Evolutionary conservation across 2,113 vertebrate genomes (phyloP).

Genomic region (Cryptoleucopteryx plumbea): DNA sequence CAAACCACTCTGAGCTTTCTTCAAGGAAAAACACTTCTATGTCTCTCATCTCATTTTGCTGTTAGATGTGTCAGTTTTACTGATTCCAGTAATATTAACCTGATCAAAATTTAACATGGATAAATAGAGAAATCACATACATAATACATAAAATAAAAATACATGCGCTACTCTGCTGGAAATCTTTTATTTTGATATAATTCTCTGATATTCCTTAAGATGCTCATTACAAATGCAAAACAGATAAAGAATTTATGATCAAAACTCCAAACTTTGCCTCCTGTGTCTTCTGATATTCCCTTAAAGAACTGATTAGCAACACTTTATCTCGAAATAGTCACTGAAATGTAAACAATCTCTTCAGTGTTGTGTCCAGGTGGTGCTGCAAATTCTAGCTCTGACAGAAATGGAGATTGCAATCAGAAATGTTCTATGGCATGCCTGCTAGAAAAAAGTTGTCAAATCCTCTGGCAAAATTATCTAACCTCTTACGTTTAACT

Average conservation of each 20-base stretch:
- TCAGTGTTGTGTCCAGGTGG: background rate
- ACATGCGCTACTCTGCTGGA: background rate
- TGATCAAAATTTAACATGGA: conserved; percentile 45
- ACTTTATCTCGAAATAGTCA: background rate
- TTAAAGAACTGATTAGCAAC: background rate
- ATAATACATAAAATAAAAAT: conserved; percentile 48
- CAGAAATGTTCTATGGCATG: background rate
- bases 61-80: background rate
- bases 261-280: background rate
- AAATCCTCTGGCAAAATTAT: background rate
- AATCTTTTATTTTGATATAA: background rate
- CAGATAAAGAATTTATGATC: conserved; percentile 19
- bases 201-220: conserved; percentile 17
- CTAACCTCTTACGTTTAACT: background rate
- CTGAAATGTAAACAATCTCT: background rate
- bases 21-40: background rate
- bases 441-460: background rate
- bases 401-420: background rate
- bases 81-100: background rate
- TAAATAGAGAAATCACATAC: background rate
- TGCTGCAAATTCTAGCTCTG: background rate
- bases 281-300: background rate
- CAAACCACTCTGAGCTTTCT: background rate
- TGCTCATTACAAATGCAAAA: conserved; percentile 28
- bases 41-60: background rate